Conservation (phyloP, 2,888 invertebrate species). For the Polyommatus iphigenia region DNA sequence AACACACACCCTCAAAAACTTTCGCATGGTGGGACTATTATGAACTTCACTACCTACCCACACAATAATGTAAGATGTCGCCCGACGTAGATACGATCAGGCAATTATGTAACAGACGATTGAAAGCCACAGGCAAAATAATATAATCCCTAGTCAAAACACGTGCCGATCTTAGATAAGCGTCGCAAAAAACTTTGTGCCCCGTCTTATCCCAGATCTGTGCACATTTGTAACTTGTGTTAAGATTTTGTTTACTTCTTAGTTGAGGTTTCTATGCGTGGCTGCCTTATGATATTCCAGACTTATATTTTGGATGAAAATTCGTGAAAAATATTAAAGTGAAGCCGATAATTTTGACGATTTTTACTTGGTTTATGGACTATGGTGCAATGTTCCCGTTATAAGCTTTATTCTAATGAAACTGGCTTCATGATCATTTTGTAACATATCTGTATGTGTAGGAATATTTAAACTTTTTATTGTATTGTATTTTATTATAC, state of each 20-base stretch:
- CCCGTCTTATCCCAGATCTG: slow-evolving; percentile 73
- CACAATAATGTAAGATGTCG: slow-evolving; percentile 32
- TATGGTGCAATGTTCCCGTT: too few relatives aligned
- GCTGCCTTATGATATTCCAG: too few relatives aligned
- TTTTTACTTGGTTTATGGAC: too few relatives aligned
- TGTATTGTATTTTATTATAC: background rate
- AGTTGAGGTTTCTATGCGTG: background rate
- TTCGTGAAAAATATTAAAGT: too few relatives aligned
- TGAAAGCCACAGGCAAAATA: background rate
- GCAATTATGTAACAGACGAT: slow-evolving; percentile 28
- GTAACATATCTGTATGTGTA: too few relatives aligned
- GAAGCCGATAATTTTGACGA: too few relatives aligned
- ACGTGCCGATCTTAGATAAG: slow-evolving; percentile 25
- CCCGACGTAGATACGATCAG: slow-evolving; percentile 22
- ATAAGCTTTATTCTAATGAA: too few relatives aligned
- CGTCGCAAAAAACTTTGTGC: slow-evolving; percentile 46
- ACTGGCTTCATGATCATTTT: too few relatives aligned
- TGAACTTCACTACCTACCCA: background rate
- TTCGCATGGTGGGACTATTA: background rate
- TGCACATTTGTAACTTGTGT: slow-evolving; percentile 57
- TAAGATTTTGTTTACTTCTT: background rate
- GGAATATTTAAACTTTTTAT: too few relatives aligned
- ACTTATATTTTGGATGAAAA: too few relatives aligned
- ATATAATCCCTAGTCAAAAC: slow-evolving; percentile 24
- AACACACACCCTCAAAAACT: background rate